Conservation (phyloP, 2,888 invertebrate genomes). For the Kuschelorhynchus macadamiae region DNA sequence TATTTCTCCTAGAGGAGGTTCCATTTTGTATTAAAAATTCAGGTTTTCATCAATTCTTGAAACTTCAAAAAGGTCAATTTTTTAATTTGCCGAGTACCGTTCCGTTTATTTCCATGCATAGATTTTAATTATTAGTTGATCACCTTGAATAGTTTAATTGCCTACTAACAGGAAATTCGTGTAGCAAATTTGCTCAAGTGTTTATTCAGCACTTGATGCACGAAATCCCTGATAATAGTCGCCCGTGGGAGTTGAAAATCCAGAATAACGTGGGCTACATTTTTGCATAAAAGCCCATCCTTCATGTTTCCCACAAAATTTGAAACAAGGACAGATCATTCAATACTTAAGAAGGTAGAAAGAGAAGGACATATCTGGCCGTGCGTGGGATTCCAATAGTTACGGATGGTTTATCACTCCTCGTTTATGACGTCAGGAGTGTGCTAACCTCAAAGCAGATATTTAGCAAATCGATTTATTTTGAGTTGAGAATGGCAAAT, state of each 20-base stretch:
- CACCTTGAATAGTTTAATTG: too few relatives aligned
- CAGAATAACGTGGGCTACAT: neutral
- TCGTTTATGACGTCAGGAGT: slow-evolving; percentile 30
- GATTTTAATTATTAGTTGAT: too few relatives aligned
- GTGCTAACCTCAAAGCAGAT: slow-evolving; percentile 14
- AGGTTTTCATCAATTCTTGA: too few relatives aligned
- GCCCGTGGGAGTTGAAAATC: slow-evolving; percentile 1
- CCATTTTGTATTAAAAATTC: too few relatives aligned
- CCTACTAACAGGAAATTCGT: too few relatives aligned
- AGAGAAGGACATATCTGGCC: neutral
- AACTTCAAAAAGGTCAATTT: too few relatives aligned
- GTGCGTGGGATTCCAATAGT: slow-evolving; percentile 20
- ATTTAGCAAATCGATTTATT: slow-evolving; percentile 27
- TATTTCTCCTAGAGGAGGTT: too few relatives aligned
- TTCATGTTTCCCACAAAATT: too few relatives aligned
- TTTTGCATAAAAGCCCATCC: too few relatives aligned
- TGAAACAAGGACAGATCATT: neutral
- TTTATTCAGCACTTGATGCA: slow-evolving; percentile 17
- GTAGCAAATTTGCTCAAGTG: too few relatives aligned
- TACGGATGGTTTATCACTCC: neutral
- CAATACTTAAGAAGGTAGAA: neutral
- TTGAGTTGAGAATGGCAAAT: slow-evolving; percentile 58
- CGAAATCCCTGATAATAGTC: slow-evolving; percentile 2
- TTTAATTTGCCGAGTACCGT: too few relatives aligned
- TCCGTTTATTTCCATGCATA: too few relatives aligned